Conservation (phyloP, 2,888 invertebrate genomes). For the Physocephala rufipes region DNA sequence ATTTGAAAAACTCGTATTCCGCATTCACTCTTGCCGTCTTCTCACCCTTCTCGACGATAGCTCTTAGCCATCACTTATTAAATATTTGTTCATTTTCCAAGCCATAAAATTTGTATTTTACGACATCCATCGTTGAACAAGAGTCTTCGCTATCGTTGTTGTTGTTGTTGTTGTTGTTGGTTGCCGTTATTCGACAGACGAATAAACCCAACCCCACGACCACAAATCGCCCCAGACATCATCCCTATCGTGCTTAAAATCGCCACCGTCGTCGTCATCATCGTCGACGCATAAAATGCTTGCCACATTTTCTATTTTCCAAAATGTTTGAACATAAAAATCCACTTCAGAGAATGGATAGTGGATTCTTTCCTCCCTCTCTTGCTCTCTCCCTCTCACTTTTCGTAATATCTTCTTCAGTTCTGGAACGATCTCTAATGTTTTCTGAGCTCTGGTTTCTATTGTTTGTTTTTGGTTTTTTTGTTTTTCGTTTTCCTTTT, state of each 20-base stretch:
- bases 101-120: conserved; percentile 31
- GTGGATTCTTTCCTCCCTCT: too few relatives aligned
- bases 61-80: not conserved
- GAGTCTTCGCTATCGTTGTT: not conserved
- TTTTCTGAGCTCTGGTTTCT: too few relatives aligned
- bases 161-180: too few relatives aligned
- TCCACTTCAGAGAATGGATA: conserved; percentile 20
- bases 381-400: too few relatives aligned
- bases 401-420: not conserved
- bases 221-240: conserved; percentile 44
- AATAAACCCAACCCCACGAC: conserved; percentile 45
- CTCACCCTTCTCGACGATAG: too few relatives aligned
- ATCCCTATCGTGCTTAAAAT: conserved; percentile 11
- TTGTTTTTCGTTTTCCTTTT: not conserved
- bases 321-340: conserved; percentile 19
- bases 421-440: too few relatives aligned
- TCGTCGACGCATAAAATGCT: conserved; percentile 37
- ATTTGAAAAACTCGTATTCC: not conserved
- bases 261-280: too few relatives aligned
- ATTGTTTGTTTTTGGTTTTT: not conserved
- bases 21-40: not conserved
- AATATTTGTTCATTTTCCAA: conserved; percentile 29
- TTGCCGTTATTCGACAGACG: not conserved
- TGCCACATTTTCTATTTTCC: conserved; percentile 51
- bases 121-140: not conserved